Evolutionary conservation across 1,140 invertebrate genomes (phyloP).

Genomic region (Eueides isabella): DNA sequence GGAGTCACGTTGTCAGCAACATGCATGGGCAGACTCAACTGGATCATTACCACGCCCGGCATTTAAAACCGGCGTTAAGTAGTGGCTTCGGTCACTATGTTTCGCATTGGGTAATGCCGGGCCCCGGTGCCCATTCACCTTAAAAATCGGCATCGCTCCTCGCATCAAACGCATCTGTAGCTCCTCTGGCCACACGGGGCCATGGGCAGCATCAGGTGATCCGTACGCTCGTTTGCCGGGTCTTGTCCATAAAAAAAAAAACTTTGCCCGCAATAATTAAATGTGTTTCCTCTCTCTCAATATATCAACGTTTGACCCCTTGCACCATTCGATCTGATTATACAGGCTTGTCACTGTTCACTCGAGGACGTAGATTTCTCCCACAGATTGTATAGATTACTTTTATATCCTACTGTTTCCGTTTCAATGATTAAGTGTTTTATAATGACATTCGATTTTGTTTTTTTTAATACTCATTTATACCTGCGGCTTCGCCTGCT

Average conservation of each 20-base stretch:
- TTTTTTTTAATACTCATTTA: background rate
- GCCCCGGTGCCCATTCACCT: no score
- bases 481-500: background rate
- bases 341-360: background rate
- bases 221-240: no score
- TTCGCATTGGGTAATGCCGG: no score
- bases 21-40: no score
- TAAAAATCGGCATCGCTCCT: no score
- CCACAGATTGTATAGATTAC: background rate
- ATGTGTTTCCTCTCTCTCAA: background rate
- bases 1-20: no score
- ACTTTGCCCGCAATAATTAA: background rate
- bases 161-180: no score
- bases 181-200: no score
- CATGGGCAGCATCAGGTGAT: no score
- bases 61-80: no score
- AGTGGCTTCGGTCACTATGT: no score
- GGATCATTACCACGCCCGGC: no score
- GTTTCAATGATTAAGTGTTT: background rate
- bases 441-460: background rate
- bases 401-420: conserved; percentile 12
- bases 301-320: conserved; percentile 8
- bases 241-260: background rate
- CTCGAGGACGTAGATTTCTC: conserved; percentile 4
- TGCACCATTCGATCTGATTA: conserved; percentile 1